Percentiles rank a stretch among this genome's conserved stretches.
Conservation (phyloP, 2,888 invertebrate genomes). For the Ceraclea dissimilis region DNA sequence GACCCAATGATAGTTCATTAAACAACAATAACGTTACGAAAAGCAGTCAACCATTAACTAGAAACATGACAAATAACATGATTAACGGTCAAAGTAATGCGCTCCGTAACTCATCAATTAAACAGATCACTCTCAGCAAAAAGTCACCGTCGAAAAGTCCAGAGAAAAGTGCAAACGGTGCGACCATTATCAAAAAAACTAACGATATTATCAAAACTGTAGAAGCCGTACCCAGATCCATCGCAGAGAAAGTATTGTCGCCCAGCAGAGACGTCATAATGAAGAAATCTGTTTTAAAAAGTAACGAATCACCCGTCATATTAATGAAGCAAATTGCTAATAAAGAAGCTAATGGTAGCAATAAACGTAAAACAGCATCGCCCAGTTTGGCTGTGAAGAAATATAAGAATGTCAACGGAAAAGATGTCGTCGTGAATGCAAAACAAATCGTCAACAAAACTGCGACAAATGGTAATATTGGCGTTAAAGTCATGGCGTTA, state of each 20-base stretch:
- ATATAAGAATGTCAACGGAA: background rate
- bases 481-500: background rate
- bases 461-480: background rate
- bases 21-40: background rate
- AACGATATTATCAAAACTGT: background rate
- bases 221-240: background rate
- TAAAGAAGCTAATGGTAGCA: background rate
- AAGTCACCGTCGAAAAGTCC: too few relatives aligned
- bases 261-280: background rate
- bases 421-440: too few relatives aligned
- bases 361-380: background rate
- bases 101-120: background rate
- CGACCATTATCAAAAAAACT: background rate
- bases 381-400: background rate
- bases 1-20: slow-evolving; percentile 31
- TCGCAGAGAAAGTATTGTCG: background rate
- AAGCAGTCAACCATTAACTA: background rate
- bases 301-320: background rate
- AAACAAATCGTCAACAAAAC: too few relatives aligned
- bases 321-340: background rate
- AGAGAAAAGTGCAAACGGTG: background rate
- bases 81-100: background rate
- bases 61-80: background rate
- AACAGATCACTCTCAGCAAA: background rate
- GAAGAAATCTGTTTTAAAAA: background rate